Base-by-base conservation (phyloP, 2,113 vertebrate species). In the Alethe castanea region DNA sequence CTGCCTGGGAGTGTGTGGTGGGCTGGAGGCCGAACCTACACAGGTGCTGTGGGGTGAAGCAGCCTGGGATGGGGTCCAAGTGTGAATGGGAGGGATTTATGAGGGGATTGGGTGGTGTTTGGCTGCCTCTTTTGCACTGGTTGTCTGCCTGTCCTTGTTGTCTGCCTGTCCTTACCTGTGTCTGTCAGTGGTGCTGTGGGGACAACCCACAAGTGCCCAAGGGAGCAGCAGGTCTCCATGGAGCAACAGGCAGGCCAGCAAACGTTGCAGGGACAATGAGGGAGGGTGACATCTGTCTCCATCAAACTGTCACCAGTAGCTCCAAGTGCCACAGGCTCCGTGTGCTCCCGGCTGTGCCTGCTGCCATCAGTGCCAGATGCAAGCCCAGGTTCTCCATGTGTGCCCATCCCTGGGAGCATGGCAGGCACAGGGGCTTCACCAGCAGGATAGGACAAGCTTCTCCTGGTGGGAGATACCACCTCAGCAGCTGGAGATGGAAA, bases 261-360 rank as follows among this genome's bases (percentile, higher is more conserved):
- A 83, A 73, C 62, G 90, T 69, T 74, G 81, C 93, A 62, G 71
- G 78, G 87, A 52, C 8, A 47, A 25, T 0, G 8, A 91, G 79
- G 77, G 47, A 78, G 60, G 86, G 89, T 3, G 81, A 78, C 60
- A 84, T 81, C 84, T 6, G 35, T 78, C 60, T 91, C 89, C 56
- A 50, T 92, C 89, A 88, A 50, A 73, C 64, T 70, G 93, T 92
- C 95, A 66, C 86, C 69, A 61, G 89, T 4, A 81, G 64, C 86
- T 83, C 31, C 86, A 45, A 52, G 95, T 74, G 81, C 76, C 44
- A 35, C 84, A 77, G 77, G 64, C 17, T 57, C 69, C 6, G 0
- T 13, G 90, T 35, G 67, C 81, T 92, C 45, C 74, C 0, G 8
- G 48, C 71, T 26, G 42, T 52, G 67, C 80, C 62, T 36, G 65